phyloP scores from a whole-genome alignment of 2,797 vertebrate genomes.

The Enteromius trimaculatus region DNA sequence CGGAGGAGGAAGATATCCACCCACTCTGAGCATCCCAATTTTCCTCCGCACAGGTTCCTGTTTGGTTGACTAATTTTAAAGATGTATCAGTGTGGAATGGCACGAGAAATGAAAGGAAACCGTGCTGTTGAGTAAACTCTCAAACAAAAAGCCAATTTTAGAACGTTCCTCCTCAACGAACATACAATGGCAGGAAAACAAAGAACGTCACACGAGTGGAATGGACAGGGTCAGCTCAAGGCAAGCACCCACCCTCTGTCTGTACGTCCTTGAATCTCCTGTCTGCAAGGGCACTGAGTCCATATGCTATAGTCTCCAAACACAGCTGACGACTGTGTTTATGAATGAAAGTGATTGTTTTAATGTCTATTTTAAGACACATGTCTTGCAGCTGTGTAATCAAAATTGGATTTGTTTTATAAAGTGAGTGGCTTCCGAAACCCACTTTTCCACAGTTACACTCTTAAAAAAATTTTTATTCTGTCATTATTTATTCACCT shows the following conservation, averaged over 20 bases:
- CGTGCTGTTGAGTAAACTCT: constrained; percentile 78
- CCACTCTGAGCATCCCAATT: constrained; percentile 75
- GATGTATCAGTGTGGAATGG: constrained; percentile 67
- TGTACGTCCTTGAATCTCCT: neutral
- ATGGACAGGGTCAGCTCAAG: constrained; percentile 75
- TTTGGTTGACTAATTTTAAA: constrained; percentile 73
- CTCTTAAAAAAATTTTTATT: neutral
- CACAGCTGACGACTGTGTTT: constrained; percentile 35
- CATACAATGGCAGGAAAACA: constrained; percentile 91
- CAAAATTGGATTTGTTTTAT: neutral
- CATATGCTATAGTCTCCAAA: constrained; percentile 11
- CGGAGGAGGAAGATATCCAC: constrained; percentile 69
- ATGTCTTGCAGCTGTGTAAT: constrained; percentile 40
- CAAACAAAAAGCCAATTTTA: constrained; percentile 93
- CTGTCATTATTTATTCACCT: neutral
- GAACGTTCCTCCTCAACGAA: constrained; percentile 76
- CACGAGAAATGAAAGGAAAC: constrained; percentile 78
- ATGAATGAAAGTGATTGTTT: constrained; percentile 44
- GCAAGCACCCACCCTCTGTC: constrained; percentile 73
- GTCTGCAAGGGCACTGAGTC: constrained; percentile 5
- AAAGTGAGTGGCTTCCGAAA: neutral
- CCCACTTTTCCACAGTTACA: neutral
- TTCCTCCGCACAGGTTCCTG: constrained; percentile 76
- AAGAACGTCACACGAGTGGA: constrained; percentile 78
- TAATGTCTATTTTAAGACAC: constrained; percentile 24